Conservation (phyloP, 2,888 invertebrate species). For the Phasia obesa region DNA sequence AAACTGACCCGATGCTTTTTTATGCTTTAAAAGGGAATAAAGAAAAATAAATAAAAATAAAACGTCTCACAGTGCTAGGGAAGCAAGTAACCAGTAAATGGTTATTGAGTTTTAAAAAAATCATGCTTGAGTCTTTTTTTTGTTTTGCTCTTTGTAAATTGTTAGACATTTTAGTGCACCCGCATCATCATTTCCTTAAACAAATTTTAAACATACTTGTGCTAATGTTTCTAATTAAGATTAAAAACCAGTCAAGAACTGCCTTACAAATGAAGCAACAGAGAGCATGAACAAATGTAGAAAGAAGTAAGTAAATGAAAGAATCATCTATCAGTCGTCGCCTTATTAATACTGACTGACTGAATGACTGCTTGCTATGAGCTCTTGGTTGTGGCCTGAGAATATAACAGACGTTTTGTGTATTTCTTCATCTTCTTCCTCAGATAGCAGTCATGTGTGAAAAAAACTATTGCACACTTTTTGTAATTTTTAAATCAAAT, state of each 20-base stretch:
- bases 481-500: conserved; percentile 38
- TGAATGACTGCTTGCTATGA: not conserved
- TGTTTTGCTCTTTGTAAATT: not conserved
- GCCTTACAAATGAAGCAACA: conserved; percentile 3
- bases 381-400: conserved; percentile 22
- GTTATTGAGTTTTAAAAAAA: conserved; percentile 6
- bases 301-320: conserved; percentile 6
- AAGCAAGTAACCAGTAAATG: conserved; percentile 6
- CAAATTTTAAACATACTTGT: conserved; percentile 55
- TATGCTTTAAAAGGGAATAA: conserved; percentile 6
- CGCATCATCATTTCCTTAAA: conserved; percentile 59
- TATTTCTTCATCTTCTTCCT: conserved; percentile 48
- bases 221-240: conserved; percentile 70
- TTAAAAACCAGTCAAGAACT: conserved; percentile 21
- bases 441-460: conserved; percentile 63
- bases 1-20: conserved; percentile 48
- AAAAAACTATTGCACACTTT: conserved; percentile 42
- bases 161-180: conserved; percentile 35
- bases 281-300: conserved; percentile 33
- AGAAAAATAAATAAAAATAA: conserved; percentile 32
- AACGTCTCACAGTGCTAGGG: conserved; percentile 12
- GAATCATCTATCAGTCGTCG: conserved; percentile 25
- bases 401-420: conserved; percentile 1
- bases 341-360: conserved; percentile 16
- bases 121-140: not conserved